Base-by-base conservation (phyloP, 2,888 invertebrate species). In the Mylabris sibirica region DNA sequence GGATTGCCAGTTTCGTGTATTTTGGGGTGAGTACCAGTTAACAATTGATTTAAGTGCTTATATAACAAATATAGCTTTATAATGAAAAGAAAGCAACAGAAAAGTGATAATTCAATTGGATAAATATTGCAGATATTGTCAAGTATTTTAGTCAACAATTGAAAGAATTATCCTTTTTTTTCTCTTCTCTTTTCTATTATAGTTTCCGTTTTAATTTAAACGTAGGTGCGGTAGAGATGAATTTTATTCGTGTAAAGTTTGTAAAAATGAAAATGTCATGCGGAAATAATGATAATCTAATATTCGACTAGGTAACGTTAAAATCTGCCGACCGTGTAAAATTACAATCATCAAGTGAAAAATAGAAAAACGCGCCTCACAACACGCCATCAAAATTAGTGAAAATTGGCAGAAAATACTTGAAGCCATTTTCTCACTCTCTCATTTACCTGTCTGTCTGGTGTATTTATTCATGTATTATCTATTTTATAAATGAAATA, bases 371-470 rank as follows among this genome's bases (percentile, higher is more conserved):
- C 80, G 79, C 72, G 78, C 76, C 78, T 77, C 78, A 83, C 83
- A 84, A 83, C 57, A 57, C 84, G 82, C 83, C 82, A 84, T 84
- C 82, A 83, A 84, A 85, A 85, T 85, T 85, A 85, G 84, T 81
- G 84, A 78, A 84, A 81, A 85, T 83, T 85, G 84, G 79, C 84
- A 82, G 82, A 85, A 85, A 85, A 84, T 84, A 83, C 81, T 79
- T 79, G 44, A 81, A 24, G 57, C 79, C 80, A 78, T 76, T 77
- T 79, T 78, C 72, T 71, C 74, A 75, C 78, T 66, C 66, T 59
- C 66, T 38, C 61, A 41, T 41, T 61, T 41, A 41, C 35, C 61
- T 66, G 65, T 70, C 64, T 67, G 67, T 67, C 66, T 63, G 63
- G 3, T n/a, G n/a, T 38, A 24, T 38, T 63, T 44, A 26, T 38